A percentile compares a stretch with the other conserved stretches of the same genome.
phyloP scores from a whole-genome alignment of 2,888 invertebrate genomes.

The Julus scandinavius region DNA sequence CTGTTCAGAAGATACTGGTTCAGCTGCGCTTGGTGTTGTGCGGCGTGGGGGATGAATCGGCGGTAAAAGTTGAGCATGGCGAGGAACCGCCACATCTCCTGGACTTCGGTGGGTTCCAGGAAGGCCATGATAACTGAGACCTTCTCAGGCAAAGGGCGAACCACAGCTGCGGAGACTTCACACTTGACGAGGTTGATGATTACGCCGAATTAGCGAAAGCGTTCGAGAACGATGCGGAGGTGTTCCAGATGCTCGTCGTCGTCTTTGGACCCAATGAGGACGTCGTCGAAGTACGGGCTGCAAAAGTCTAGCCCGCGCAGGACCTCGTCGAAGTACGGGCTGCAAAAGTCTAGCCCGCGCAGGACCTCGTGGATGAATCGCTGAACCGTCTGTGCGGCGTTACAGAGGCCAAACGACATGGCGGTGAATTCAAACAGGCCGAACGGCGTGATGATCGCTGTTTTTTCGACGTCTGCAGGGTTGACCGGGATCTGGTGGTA shows the following conservation, averaged over 20 bases:
- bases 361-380: neutral
- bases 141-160: neutral
- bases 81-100: neutral
- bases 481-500: neutral
- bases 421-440: neutral
- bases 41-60: neutral
- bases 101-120: neutral
- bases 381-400: neutral
- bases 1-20: neutral
- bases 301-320: too few species aligned
- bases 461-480: neutral
- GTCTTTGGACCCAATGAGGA: too few species aligned
- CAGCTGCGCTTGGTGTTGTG: neutral
- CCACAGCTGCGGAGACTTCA: neutral
- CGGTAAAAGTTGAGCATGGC: neutral
- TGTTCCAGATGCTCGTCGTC: too few species aligned
- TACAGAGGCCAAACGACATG: neutral
- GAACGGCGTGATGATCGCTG: neutral
- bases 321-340: too few species aligned
- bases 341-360: too few species aligned
- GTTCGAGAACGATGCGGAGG: too few species aligned
- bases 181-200: neutral
- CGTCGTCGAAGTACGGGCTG: too few species aligned
- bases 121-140: neutral
- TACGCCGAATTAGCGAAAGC: neutral